Evolutionary conservation across 2,888 invertebrate species (phyloP).

Genomic region (Dorcus parallelipipedus): DNA sequence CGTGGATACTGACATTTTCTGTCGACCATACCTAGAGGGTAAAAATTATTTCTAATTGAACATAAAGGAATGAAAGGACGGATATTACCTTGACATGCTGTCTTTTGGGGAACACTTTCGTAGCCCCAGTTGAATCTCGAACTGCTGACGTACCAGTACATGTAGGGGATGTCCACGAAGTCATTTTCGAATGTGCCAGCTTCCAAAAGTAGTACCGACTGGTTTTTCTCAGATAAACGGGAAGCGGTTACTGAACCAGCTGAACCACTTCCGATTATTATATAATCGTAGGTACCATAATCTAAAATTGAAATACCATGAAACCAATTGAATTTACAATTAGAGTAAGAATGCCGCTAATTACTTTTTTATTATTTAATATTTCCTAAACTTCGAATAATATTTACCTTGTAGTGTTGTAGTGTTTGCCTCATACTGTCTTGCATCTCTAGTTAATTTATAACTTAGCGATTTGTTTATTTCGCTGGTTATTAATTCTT

Average conservation of each 20-base stretch:
- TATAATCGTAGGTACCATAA: slow-evolving; percentile 16
- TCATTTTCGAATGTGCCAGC: slow-evolving; percentile 15
- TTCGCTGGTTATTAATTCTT: background rate
- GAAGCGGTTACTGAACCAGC: slow-evolving; percentile 12
- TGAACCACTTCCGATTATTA: slow-evolving; percentile 17
- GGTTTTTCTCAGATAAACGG: slow-evolving; percentile 11
- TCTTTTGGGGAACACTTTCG: slow-evolving; percentile 11
- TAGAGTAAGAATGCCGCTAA: too few relatives aligned
- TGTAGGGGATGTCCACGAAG: slow-evolving; percentile 17
- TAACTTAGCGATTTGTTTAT: background rate
- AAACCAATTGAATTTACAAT: too few relatives aligned
- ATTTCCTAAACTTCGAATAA: too few relatives aligned
- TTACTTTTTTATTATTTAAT: too few relatives aligned
- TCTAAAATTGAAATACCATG: slow-evolving; percentile 5
- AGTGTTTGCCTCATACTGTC: background rate
- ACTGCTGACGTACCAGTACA: slow-evolving; percentile 8
- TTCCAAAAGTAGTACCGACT: slow-evolving; percentile 13
- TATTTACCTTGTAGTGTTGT: background rate
- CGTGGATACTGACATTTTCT: slow-evolving; percentile 20
- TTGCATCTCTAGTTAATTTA: background rate
- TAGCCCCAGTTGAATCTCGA: slow-evolving; percentile 16
- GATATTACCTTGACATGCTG: slow-evolving; percentile 13
- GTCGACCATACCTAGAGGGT: slow-evolving; percentile 24
- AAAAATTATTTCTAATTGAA: background rate
- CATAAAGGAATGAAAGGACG: background rate